Evolutionary conservation across 2,888 invertebrate genomes (phyloP).

Genomic region (Cyclophora albipunctata): DNA sequence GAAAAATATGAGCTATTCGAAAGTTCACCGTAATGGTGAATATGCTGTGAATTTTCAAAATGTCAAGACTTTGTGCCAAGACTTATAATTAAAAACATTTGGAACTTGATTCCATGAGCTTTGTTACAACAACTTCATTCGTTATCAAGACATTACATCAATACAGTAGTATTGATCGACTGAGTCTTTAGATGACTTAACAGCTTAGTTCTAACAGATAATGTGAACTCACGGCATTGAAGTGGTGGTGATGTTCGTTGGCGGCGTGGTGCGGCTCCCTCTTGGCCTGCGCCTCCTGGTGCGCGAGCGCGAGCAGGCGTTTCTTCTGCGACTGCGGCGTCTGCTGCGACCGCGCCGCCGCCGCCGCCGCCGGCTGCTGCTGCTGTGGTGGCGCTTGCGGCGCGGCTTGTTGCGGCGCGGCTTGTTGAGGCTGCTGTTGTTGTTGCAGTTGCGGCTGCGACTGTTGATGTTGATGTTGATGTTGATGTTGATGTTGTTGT

Average conservation of each 20-base stretch:
- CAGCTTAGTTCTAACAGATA: no score
- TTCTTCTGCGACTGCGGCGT: slow-evolving; percentile 91
- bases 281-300: slow-evolving; percentile 73
- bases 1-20: no score
- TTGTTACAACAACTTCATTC: no score
- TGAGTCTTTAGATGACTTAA: no score
- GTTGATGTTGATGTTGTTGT: no score
- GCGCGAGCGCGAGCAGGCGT: slow-evolving; percentile 88
- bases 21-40: no score
- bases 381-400: slow-evolving; percentile 24
- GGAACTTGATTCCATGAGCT: no score
- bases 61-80: no score
- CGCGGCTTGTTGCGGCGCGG: slow-evolving; percentile 22
- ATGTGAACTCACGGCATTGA: slow-evolving; percentile 25
- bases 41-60: no score
- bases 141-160: background rate
- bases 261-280: slow-evolving; percentile 34
- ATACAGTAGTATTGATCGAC: no score
- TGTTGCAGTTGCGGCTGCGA: slow-evolving; percentile 18
- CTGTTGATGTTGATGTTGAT: no score
- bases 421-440: slow-evolving; percentile 22
- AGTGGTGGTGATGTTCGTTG: slow-evolving; percentile 67
- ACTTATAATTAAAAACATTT: no score
- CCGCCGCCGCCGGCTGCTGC: slow-evolving; percentile 9
- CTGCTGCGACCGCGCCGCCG: slow-evolving; percentile 33